Evolutionary conservation across 2,888 invertebrate genomes (phyloP).

Genomic region (Drosophila birchii): DNA sequence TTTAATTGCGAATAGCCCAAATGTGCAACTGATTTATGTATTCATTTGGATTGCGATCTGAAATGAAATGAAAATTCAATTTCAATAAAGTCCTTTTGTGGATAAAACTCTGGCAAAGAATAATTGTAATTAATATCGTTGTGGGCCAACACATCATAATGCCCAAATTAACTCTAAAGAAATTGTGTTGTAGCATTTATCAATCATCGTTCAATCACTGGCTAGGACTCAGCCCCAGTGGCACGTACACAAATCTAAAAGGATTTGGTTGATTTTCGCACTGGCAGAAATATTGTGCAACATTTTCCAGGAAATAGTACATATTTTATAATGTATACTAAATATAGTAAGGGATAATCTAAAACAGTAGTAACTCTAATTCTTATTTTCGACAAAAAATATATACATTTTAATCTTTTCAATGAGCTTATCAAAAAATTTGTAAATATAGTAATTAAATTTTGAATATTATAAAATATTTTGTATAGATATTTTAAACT

Average conservation of each 20-base stretch:
- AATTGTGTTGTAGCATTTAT: constrained; percentile 6
- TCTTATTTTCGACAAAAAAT: too few relatives aligned
- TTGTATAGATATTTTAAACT: too few relatives aligned
- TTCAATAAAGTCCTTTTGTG: constrained; percentile 9
- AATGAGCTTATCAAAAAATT: too few relatives aligned
- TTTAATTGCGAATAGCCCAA: constrained; percentile 18
- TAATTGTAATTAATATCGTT: constrained; percentile 22
- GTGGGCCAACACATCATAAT: constrained; percentile 2
- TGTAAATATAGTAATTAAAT: too few relatives aligned
- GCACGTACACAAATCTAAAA: not conserved
- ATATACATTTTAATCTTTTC: too few relatives aligned
- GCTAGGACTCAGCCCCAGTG: not conserved
- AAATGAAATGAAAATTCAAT: constrained; percentile 21
- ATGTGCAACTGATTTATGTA: constrained; percentile 37
- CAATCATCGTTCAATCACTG: constrained; percentile 3
- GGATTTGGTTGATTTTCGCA: not conserved
- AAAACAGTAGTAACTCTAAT: too few relatives aligned
- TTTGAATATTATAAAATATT: too few relatives aligned
- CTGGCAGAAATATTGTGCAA: not conserved
- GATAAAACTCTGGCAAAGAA: constrained; percentile 7
- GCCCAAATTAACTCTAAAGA: constrained; percentile 6
- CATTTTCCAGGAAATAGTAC: not conserved
- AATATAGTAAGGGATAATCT: too few relatives aligned
- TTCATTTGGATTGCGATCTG: constrained; percentile 24
- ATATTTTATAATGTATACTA: not conserved